These are phyloP conservation scores for Andinoacara biseriatus DNA, from an alignment of 2,113 vertebrate species.

Conservation along the genomic window DNA sequence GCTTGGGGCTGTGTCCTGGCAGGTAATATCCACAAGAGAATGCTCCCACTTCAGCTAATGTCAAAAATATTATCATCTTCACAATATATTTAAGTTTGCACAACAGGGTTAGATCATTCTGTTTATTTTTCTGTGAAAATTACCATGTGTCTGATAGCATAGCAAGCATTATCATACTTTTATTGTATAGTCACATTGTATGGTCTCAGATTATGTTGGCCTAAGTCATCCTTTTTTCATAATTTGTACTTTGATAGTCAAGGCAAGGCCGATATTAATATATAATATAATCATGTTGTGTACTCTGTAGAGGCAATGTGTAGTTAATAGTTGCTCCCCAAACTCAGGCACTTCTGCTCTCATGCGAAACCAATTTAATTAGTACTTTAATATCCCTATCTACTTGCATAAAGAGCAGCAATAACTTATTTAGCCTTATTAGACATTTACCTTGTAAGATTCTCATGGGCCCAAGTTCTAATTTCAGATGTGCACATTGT, in stretches of 20 bases:
- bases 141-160: neutral
- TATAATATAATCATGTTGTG: constrained; percentile 11
- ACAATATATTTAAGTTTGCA: neutral
- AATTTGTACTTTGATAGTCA: neutral
- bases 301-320: constrained; percentile 27
- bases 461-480: constrained; percentile 52
- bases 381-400: constrained; percentile 67
- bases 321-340: constrained; percentile 39
- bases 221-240: neutral
- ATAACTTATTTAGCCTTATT: constrained; percentile 71
- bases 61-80: neutral
- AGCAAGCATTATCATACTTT: neutral
- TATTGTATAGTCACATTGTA: neutral
- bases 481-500: constrained; percentile 52
- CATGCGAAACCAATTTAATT: constrained; percentile 69
- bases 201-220: neutral
- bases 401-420: constrained; percentile 60
- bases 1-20: constrained; percentile 94
- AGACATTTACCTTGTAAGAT: constrained; percentile 63
- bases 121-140: neutral
- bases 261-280: constrained; percentile 11
- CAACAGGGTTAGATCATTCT: neutral
- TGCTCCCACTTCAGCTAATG: neutral
- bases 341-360: constrained; percentile 41
- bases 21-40: constrained; percentile 81